These are phyloP conservation scores for Drosophila subpulchrella DNA, from an alignment of 1,140 invertebrate species.

Conservation along the genomic window DNA sequence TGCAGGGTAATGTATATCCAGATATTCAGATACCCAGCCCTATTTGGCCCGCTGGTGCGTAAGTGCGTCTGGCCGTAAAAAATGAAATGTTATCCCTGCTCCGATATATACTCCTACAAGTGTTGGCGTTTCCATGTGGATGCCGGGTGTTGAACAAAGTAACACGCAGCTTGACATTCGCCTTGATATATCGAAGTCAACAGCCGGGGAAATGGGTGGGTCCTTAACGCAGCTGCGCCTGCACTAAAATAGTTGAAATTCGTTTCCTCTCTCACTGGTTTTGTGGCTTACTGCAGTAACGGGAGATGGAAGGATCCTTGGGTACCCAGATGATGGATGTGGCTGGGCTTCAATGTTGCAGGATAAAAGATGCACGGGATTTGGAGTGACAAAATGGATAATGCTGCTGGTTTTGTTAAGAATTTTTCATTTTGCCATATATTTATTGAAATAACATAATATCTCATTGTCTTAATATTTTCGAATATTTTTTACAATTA, in stretches of 20 bases:
- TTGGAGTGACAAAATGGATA: slow-evolving; percentile 1
- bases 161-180: slow-evolving; percentile 64
- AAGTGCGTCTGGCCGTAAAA: slow-evolving; percentile 65
- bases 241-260: slow-evolving; percentile 72
- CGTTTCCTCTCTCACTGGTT: slow-evolving; percentile 12
- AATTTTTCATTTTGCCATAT: background rate
- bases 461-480: background rate
- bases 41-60: slow-evolving; percentile 55
- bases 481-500: too few species aligned
- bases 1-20: slow-evolving; percentile 43
- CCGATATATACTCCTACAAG: slow-evolving; percentile 17
- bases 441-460: background rate
- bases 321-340: slow-evolving; percentile 39
- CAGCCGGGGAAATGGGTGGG: slow-evolving; percentile 21
- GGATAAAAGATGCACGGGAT: slow-evolving; percentile 15
- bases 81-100: slow-evolving; percentile 58
- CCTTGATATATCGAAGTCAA: slow-evolving; percentile 73
- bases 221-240: slow-evolving; percentile 63
- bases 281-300: background rate
- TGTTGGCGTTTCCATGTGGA: slow-evolving; percentile 20
- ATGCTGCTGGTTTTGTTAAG: background rate
- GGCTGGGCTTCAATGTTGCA: slow-evolving; percentile 22
- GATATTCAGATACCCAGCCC: slow-evolving; percentile 11
- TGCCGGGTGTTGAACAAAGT: slow-evolving; percentile 60
- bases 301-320: slow-evolving; percentile 9